Base-by-base conservation (phyloP, 2,113 vertebrate genomes). In the Drymodes brunneopygia region DNA sequence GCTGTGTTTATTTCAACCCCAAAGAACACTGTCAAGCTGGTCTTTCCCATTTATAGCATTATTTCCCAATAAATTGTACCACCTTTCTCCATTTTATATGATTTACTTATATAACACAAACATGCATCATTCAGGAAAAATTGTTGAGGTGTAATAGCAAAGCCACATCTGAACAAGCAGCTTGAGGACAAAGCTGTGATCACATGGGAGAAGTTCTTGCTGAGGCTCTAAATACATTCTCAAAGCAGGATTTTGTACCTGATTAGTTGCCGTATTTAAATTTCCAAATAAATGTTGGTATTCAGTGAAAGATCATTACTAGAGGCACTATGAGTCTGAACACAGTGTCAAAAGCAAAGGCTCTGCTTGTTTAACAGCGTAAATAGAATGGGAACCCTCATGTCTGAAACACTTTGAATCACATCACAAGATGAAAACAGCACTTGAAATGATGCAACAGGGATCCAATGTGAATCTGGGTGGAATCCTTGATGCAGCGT, bases 231-330 rank as follows among this genome's bases (percentile, higher is more conserved):
- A 73, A 78, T 48, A 56, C 11, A 60, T 86, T 88, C 92, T 66
- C 83, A 91, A 94, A 86, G 86, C 77, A 64, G 48, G 69, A 81
- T 74, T 88, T 94, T 74, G 69, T 73, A 83, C 42, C 56, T 84
- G 87, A 79, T 90, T 79, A 78, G 80, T 78, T 94, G 65, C 44
- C 42, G 11, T 44, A 69, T 89, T 72, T 81, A 74, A 69, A 95
- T 89, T 95, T 94, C 53, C 72, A 86, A 93, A 91, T 71, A 94
- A 94, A 91, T 96, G 91, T 61, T 94, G 80, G 69, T n/a, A 48
- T 58, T 95, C n/a, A 72, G 51, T 40, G 57, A 54, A 67, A 84
- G 72, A 40, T 79, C 91, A 91, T 95, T 92, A 81, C 57, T 72
- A 40, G 57, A 89, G 78, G 60, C 70, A 45, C 84, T 86, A 86